A percentile compares a stretch with the other conserved stretches of the same genome.
Conservation (phyloP, 92 coral and sea anemone genomes). For the Siderastrea siderea region DNA sequence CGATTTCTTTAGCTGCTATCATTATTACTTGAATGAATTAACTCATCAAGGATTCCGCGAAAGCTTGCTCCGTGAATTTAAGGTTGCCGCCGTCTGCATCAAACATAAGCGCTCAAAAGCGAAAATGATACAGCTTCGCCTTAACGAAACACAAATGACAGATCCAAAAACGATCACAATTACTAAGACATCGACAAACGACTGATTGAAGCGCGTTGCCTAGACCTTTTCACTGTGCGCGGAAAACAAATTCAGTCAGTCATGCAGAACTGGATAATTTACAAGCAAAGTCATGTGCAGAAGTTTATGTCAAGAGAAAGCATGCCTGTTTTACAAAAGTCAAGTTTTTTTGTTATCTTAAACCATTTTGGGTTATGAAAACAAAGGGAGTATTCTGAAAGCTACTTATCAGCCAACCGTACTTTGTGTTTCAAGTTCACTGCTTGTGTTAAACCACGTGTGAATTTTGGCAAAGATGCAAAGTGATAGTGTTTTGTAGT, state of each 20-base stretch:
- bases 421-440: background rate
- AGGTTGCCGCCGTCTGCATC: background rate
- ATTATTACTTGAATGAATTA: background rate
- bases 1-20: background rate
- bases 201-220: background rate
- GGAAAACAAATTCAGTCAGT: background rate
- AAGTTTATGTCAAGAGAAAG: background rate
- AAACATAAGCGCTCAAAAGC: background rate
- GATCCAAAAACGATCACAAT: background rate
- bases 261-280: background rate
- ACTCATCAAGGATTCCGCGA: background rate
- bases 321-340: no score
- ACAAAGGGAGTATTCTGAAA: background rate
- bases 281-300: background rate
- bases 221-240: background rate
- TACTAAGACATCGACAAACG: background rate
- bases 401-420: background rate
- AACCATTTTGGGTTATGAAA: background rate
- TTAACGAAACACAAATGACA: background rate
- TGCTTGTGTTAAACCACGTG: slow-evolving; percentile 9
- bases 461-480: background rate
- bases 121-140: background rate
- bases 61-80: background rate
- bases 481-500: background rate
- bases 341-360: no score